Percentiles rank a stretch among this genome's conserved stretches.
These are phyloP conservation scores for Sander vitreus DNA, from an alignment of 2,113 vertebrate genomes.

Conservation along the genomic window DNA sequence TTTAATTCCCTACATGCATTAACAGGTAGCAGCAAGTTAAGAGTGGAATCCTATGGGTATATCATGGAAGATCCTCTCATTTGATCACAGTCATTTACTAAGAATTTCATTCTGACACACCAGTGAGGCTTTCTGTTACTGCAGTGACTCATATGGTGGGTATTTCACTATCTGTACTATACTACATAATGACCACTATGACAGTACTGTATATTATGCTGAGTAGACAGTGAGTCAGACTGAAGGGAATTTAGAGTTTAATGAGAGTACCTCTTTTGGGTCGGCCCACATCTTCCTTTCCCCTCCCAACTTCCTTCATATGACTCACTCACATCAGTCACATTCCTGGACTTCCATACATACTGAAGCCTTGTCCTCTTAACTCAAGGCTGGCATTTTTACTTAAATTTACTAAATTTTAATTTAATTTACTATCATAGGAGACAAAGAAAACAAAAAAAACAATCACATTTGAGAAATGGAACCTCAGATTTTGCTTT, in stretches of 20 bases:
- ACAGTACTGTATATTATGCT: conserved; percentile 49
- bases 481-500: neutral
- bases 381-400: too few species aligned
- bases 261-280: conserved; percentile 35
- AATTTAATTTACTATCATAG: neutral
- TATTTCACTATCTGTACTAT: conserved; percentile 48
- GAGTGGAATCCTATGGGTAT: neutral
- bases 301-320: conserved; percentile 55
- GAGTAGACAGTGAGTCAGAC: conserved; percentile 77
- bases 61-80: neutral
- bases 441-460: neutral
- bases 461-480: neutral
- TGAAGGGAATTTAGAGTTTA: conserved; percentile 49
- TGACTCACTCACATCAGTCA: conserved; percentile 66
- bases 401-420: too few species aligned
- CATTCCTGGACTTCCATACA: conserved; percentile 72
- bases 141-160: conserved; percentile 60
- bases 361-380: too few species aligned
- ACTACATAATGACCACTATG: conserved; percentile 19
- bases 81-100: conserved; percentile 35
- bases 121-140: conserved; percentile 19
- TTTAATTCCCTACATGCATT: neutral
- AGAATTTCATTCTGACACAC: conserved; percentile 50
- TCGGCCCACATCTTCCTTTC: conserved; percentile 48
- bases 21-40: neutral